Evolutionary conservation across 2,888 invertebrate species (phyloP).

Genomic region (Chrysotoxum bicinctum): DNA sequence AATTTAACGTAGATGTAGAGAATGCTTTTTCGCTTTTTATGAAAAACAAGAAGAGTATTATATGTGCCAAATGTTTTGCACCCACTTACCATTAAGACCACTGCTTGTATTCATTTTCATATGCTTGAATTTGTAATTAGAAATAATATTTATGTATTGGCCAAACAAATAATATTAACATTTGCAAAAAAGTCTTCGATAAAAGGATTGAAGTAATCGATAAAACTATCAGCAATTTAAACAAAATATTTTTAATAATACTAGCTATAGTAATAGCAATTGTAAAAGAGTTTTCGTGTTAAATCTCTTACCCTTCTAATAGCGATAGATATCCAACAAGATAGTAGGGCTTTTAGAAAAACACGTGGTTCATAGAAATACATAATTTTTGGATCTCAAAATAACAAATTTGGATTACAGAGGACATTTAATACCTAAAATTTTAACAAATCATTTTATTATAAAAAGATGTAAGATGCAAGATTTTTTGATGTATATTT

Average conservation of each 20-base stretch:
- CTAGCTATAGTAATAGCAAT: too few relatives aligned
- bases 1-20: neutral
- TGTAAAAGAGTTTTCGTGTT: neutral
- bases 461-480: too few relatives aligned
- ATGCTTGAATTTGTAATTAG: neutral
- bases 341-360: too few relatives aligned
- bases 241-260: too few relatives aligned
- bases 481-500: too few relatives aligned
- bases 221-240: too few relatives aligned
- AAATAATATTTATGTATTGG: neutral
- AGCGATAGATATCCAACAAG: too few relatives aligned
- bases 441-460: neutral
- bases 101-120: conserved; percentile 16
- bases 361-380: too few relatives aligned
- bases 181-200: neutral
- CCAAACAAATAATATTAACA: neutral
- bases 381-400: too few relatives aligned
- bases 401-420: neutral
- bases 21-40: neutral
- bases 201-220: neutral
- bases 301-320: neutral
- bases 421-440: neutral
- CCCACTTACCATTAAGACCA: neutral
- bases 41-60: neutral
- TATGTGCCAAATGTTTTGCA: conserved; percentile 20